Conservation (phyloP, 2,113 vertebrate species). For the Pitta sordida region DNA sequence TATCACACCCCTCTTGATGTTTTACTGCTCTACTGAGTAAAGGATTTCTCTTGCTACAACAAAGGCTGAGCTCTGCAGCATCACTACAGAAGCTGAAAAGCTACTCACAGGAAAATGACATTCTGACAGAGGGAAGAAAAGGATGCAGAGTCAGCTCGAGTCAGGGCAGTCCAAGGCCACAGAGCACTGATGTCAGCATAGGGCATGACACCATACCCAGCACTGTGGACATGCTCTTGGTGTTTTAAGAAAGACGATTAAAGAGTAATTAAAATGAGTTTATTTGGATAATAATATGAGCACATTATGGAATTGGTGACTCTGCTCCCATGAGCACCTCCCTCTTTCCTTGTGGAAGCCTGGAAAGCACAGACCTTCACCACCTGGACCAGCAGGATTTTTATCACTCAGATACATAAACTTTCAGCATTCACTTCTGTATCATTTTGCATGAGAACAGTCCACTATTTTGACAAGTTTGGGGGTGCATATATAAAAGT, state of each 20-base stretch:
- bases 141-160: not conserved
- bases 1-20: constrained; percentile 4
- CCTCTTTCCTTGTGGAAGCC: not conserved
- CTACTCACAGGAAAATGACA: not conserved
- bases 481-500: not conserved
- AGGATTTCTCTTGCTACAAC: not conserved
- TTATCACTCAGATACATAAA: not conserved
- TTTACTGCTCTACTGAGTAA: not conserved
- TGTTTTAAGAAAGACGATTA: not conserved
- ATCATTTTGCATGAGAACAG: not conserved
- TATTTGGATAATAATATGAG: not conserved
- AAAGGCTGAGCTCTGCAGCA: not conserved
- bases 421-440: not conserved
- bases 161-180: not conserved
- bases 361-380: not conserved
- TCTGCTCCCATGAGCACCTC: not conserved
- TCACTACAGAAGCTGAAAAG: not conserved
- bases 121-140: not conserved
- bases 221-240: too few relatives aligned
- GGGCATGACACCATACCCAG: not conserved
- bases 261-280: not conserved
- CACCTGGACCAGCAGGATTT: not conserved
- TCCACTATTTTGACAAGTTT: not conserved
- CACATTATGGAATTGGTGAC: not conserved
- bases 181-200: not conserved